Evolutionary conservation across 1,140 invertebrate species (phyloP), one percentile per base, ranked within the genome.

Genomic region (Lepidostoma basale): DNA sequence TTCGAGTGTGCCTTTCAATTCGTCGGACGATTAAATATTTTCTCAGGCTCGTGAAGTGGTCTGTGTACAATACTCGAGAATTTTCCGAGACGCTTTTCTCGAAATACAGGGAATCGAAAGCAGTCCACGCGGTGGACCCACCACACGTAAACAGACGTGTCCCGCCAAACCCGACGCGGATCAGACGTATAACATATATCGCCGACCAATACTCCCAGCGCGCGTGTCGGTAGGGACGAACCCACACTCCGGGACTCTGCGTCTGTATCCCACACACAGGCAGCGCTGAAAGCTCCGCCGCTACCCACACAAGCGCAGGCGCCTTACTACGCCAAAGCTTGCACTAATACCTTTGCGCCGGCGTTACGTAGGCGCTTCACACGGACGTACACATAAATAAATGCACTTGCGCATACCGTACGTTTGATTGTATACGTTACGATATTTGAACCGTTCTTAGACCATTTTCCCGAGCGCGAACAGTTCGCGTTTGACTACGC

Each of bases 371-470:
- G 54, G 26, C 39, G 39, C 64, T 54, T 67, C 64, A 67, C 64
- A 66, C 49, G 63, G 33, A 66, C 49, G 23, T 42, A 66, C 25
- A 67, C 54, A 60, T 67, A 67, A 60, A 67, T 59, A 67, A 60
- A 45, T 60, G 64, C 64, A 67, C 64, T 67, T 67, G 64, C 64
- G 64, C 64, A 40, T 59, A 67, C 64, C 30, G 52, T 67, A 67
- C 40, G 56, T 39, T 20, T 39, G 28, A 54, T 59, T 59, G 64
- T 67, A 67, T 59, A 67, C 56, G 54, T 60, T 67, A 59, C 39
- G 64, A 59, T 59, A 67, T 39, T 67, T 45, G 52, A 63, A 49
- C 60, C 47, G 62, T 33, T 33, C 30, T 33, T 6, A 12, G 6
- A 33, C 30, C 30, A 42, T 9, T 16, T 3, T 26, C n/a, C n/a